Evolutionary conservation across 2,888 invertebrate species (phyloP).

Genomic region (Folsomia candida): DNA sequence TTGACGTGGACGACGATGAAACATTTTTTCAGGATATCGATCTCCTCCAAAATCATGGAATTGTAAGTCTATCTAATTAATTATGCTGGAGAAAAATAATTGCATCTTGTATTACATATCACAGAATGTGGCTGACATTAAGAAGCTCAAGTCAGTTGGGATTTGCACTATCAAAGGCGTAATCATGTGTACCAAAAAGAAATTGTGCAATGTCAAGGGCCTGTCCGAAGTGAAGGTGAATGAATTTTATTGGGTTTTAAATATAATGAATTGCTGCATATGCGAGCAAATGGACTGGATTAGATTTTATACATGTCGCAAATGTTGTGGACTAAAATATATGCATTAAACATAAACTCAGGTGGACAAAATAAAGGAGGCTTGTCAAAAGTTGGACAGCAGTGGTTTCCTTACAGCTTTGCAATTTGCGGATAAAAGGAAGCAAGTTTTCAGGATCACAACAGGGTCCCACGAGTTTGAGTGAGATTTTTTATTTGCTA

Average conservation of each 20-base stretch:
- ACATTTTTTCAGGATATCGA: conserved; percentile 73
- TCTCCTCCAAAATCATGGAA: conserved; percentile 61
- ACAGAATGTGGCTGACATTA: conserved; percentile 69
- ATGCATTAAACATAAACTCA: too few relatives aligned
- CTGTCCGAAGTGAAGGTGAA: conserved; percentile 74
- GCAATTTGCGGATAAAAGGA: conserved; percentile 70
- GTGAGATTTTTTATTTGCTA: conserved; percentile 58
- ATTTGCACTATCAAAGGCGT: conserved; percentile 79
- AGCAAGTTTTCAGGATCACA: conserved; percentile 67
- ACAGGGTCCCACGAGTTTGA: conserved; percentile 65
- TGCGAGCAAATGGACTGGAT: too few relatives aligned
- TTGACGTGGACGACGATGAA: conserved; percentile 62
- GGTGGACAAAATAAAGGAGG: conserved; percentile 78
- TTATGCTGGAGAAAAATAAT: neutral
- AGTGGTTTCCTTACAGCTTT: conserved; percentile 71
- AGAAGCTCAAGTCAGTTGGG: conserved; percentile 71
- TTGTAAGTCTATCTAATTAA: conserved; percentile 55
- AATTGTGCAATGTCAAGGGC: conserved; percentile 69
- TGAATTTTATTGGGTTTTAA: too few relatives aligned
- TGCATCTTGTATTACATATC: neutral
- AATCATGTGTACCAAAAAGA: conserved; percentile 75
- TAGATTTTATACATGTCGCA: too few relatives aligned
- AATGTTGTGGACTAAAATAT: too few relatives aligned
- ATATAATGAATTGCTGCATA: too few relatives aligned
- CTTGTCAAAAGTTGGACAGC: conserved; percentile 64